Evolutionary conservation across 1,140 invertebrate species (phyloP), one percentile per base, ranked within the genome.

Genomic region (Drosophila albomicans): DNA sequence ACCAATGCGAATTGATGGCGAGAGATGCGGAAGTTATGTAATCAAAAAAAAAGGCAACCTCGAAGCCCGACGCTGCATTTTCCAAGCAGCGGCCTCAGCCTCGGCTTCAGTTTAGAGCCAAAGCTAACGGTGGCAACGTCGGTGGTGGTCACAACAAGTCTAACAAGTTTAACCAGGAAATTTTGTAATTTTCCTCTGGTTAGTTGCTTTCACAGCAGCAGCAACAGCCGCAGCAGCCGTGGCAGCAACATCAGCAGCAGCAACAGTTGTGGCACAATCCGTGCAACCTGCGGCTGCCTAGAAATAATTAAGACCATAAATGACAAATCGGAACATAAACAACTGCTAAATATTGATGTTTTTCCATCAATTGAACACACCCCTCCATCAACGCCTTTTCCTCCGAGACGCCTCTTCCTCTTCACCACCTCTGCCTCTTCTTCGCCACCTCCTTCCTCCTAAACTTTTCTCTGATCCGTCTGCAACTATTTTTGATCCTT

Each of bases 91-190:
- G 49, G 35, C 35, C 7, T 43, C 51, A 11, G 11, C 30, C 20
- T 35, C 43, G 28, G 38, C 48, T 25, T 46, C 35, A 45, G 45
- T 25, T 48, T 49, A 16, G n/a, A 63, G 63, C 20, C 28, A 20
- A 46, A 38, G 30, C 49, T 30, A 49, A 54, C 35, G 35, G 35
- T 13, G 58, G 28, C 51, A 54, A 54, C 51, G 13, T 62, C 10
- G 25, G 35, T 8, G 30, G 30, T 70, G 77, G 64, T 73, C 69
- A 70, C 85, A 88, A 88, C 85, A 81, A 77, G 85, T 88, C 81
- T 86, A 79, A 89, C 85, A 79, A 89, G 85, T 88, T 85, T 76
- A 85, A 85, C 78, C 86, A 88, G 85, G 85, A 88, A 88, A 89
- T 81, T 88, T 89, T 89, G 81, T 72, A 88, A 89, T 84, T 88